Percentiles rank a stretch among this genome's conserved stretches.
Evolutionary conservation across 2,797 vertebrate genomes (phyloP).

Genomic region (Simalia tracyae): DNA sequence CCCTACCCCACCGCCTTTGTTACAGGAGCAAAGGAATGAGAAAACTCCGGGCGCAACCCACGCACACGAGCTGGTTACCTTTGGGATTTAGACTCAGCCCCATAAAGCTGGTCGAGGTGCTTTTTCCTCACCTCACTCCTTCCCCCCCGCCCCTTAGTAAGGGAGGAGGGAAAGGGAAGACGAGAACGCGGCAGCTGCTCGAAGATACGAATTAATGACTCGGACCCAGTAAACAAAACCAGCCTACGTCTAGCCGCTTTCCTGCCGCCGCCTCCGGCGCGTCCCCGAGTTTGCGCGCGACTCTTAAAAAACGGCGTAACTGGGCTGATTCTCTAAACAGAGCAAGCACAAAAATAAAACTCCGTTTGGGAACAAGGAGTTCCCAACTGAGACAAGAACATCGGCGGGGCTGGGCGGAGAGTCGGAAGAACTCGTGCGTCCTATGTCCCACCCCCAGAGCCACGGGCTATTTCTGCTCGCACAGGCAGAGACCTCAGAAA

Average conservation of each 20-base stretch:
- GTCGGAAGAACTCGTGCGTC: conserved; percentile 21
- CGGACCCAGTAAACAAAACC: neutral
- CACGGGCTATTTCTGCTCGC: neutral
- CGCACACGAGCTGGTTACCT: neutral
- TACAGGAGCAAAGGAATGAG: no score
- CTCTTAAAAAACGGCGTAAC: neutral
- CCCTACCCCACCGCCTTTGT: neutral
- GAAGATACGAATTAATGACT: neutral
- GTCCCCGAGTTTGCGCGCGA: neutral
- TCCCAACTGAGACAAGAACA: conserved; percentile 23
- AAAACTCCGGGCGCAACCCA: neutral
- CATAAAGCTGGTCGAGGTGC: neutral
- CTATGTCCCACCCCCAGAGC: conserved; percentile 1
- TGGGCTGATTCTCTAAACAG: neutral
- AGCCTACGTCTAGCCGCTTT: neutral
- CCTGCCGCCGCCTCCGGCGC: neutral
- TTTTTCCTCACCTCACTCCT: neutral
- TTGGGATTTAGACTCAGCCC: neutral
- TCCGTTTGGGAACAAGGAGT: conserved; percentile 36
- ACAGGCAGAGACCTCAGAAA: neutral
- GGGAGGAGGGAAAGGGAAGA: no score
- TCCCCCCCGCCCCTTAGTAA: neutral
- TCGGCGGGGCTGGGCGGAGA: conserved; percentile 21
- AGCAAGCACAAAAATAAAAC: conserved; percentile 25
- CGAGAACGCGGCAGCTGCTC: neutral